Base-by-base conservation (phyloP, 2,888 invertebrate species). In the Apoda limacodes region DNA sequence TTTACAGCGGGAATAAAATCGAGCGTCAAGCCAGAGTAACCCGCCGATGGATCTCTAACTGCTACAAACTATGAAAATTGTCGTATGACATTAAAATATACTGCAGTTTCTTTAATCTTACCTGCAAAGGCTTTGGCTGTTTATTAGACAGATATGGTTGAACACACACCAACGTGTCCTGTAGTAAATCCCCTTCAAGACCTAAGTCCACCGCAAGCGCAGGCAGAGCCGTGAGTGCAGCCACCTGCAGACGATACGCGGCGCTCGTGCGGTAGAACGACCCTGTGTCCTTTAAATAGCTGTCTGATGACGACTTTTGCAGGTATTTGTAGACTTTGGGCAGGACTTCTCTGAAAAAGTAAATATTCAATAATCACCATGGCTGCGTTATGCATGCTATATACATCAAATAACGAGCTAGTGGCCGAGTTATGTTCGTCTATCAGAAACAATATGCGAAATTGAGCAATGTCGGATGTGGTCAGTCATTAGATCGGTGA, bases 341-440 rank as follows among this genome's bases (percentile, higher is more conserved):
- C 10, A 90, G 62, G 1, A 89, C 85, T 47, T 90, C 87, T 37
- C 89, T 90, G 61, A 10, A n/a, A n/a, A n/a, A n/a, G n/a, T n/a
- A n/a, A n/a, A n/a, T n/a, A n/a, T n/a, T n/a, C n/a, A n/a, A n/a
- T n/a, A n/a, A n/a, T n/a, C n/a, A n/a, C n/a, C n/a, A n/a, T n/a
- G n/a, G n/a, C n/a, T n/a, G n/a, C n/a, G n/a, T n/a, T n/a, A n/a
- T n/a, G n/a, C n/a, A n/a, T n/a, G n/a, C n/a, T n/a, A n/a, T n/a
- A n/a, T n/a, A n/a, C n/a, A n/a, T n/a, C n/a, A n/a, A n/a, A n/a
- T n/a, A n/a, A n/a, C n/a, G n/a, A n/a, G n/a, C n/a, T n/a, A n/a
- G n/a, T n/a, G n/a, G n/a, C n/a, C n/a, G n/a, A n/a, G n/a, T n/a
- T n/a, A n/a, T n/a, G n/a, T n/a, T n/a, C n/a, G n/a, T n/a, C n/a